Percentiles rank a stretch among this genome's conserved stretches.
phyloP scores from a whole-genome alignment of 2,888 invertebrate genomes.

The Bibio marci region DNA sequence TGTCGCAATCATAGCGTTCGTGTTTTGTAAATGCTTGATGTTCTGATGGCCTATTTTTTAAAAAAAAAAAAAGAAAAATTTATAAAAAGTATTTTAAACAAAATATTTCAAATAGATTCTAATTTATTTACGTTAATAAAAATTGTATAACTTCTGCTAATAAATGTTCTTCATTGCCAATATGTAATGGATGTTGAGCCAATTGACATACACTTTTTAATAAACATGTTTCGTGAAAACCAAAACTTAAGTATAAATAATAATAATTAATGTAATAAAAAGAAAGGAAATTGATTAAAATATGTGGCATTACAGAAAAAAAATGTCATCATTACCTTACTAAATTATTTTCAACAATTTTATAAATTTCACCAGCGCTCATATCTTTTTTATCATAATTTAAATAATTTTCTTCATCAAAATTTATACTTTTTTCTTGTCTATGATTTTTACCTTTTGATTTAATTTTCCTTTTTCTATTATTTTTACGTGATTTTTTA shows the following conservation, averaged over 20 bases:
- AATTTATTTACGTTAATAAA: constrained; percentile 46
- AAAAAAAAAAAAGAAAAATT: constrained; percentile 11
- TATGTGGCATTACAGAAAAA: not conserved
- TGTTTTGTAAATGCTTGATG: constrained; percentile 37
- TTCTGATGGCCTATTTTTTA: constrained; percentile 27
- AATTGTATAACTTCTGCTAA: constrained; percentile 48
- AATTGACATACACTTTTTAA: constrained; percentile 48
- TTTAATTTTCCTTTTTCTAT: too few species aligned
- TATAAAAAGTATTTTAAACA: constrained; percentile 2
- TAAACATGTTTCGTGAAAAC: constrained; percentile 50
- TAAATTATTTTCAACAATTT: constrained; percentile 1
- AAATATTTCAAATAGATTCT: not conserved
- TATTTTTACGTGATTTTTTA: too few species aligned
- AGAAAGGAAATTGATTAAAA: not conserved
- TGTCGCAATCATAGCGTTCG: constrained; percentile 27
- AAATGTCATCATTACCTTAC: not conserved
- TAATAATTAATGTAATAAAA: not conserved
- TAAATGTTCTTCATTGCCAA: constrained; percentile 33
- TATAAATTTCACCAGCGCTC: constrained; percentile 25
- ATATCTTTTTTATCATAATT: constrained; percentile 14
- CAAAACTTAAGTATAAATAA: constrained; percentile 32
- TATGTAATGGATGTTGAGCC: constrained; percentile 41
- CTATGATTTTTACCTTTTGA: too few species aligned
- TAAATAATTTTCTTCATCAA: not conserved
- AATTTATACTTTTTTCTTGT: not conserved